A percentile compares a stretch with the other conserved stretches of the same genome.
Conservation (phyloP, 2,888 invertebrate genomes). For the Nomada hirtipes region DNA sequence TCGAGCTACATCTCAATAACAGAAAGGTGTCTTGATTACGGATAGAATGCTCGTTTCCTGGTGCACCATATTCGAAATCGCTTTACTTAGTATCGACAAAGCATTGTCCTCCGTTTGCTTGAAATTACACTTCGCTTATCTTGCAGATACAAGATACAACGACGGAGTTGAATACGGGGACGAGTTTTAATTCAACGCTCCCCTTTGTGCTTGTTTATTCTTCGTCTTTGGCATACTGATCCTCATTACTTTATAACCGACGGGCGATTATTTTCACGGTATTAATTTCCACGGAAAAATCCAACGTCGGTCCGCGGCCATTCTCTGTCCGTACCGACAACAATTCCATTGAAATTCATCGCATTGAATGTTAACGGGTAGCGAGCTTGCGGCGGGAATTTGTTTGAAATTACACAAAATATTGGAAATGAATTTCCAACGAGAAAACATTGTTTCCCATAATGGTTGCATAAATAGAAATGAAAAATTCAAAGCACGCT, state of each 20-base stretch:
- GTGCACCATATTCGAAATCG: background rate
- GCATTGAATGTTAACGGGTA: slow-evolving; percentile 6
- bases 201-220: background rate
- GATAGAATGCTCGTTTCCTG: background rate
- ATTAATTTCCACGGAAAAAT: background rate
- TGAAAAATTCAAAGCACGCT: background rate
- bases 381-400: background rate
- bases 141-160: background rate
- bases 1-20: slow-evolving; percentile 10
- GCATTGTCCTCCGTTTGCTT: slow-evolving; percentile 13
- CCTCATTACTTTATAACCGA: background rate
- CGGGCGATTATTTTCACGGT: background rate
- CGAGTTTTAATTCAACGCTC: background rate
- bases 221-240: background rate
- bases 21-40: slow-evolving; percentile 30
- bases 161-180: background rate
- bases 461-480: background rate
- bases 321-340: background rate
- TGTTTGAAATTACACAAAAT: slow-evolving; percentile 11
- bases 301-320: background rate
- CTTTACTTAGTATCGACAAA: slow-evolving; percentile 31
- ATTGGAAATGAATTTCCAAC: slow-evolving; percentile 8
- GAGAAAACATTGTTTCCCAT: background rate
- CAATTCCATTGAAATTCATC: slow-evolving; percentile 10
- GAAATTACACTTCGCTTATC: slow-evolving; percentile 8